Evolutionary conservation across 2,797 vertebrate genomes (phyloP).

Genomic region (Ibycter americanus): DNA sequence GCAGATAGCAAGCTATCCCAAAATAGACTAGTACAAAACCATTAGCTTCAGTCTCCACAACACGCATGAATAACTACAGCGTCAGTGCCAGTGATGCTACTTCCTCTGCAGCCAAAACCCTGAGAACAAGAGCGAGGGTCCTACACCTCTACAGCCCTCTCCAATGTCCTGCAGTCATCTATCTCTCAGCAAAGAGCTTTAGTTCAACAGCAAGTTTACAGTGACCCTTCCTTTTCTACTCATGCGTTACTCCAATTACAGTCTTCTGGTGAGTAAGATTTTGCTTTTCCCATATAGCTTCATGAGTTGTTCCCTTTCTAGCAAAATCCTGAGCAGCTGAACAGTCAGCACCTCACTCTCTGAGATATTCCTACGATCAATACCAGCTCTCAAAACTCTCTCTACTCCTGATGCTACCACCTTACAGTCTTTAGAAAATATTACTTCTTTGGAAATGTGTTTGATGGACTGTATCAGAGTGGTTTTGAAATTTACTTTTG

Average conservation of each 20-base stretch:
- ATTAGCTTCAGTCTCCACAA: not conserved
- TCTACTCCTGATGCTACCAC: not conserved
- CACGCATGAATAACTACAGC: not conserved
- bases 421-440: not conserved
- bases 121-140: not conserved
- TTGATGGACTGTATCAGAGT: not conserved
- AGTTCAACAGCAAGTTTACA: not conserved
- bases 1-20: not conserved
- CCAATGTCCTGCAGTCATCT: not conserved
- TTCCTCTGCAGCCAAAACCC: not conserved
- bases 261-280: not conserved
- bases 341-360: not conserved
- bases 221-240: not conserved
- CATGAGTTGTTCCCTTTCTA: not conserved
- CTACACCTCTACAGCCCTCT: not conserved
- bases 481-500: not conserved
- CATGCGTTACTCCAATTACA: accelerated
- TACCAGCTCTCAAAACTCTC: not conserved
- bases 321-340: not conserved
- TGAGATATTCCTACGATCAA: not conserved
- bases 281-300: not conserved
- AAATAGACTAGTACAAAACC: not conserved
- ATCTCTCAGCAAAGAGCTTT: not conserved
- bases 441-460: not conserved
- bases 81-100: not conserved